Conservation (phyloP, 1,140 invertebrate genomes). For the Drosophila watanabei region DNA sequence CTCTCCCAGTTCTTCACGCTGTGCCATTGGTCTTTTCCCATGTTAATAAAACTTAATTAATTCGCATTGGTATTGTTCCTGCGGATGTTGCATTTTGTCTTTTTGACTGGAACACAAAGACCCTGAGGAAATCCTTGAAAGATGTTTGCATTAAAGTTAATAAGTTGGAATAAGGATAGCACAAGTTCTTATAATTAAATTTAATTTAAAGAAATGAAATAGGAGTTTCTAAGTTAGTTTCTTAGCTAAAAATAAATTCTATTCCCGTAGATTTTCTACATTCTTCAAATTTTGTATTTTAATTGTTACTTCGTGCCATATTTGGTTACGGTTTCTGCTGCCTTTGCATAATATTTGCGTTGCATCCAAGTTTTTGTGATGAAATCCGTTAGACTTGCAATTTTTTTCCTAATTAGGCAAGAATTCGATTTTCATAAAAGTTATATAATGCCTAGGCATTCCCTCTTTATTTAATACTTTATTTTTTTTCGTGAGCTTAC, state of each 20-base stretch:
- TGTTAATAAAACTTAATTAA: constrained; percentile 73
- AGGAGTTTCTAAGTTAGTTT: not conserved
- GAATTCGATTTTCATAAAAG: constrained; percentile 41
- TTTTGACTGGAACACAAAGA: constrained; percentile 10
- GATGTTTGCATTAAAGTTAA: constrained; percentile 1
- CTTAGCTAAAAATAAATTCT: not conserved
- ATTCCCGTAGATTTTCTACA: not conserved
- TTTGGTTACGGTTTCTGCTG: constrained; percentile 2
- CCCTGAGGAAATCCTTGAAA: constrained; percentile 3
- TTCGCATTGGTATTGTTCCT: constrained; percentile 40
- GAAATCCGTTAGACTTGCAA: constrained; percentile 14
- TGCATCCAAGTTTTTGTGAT: constrained; percentile 23
- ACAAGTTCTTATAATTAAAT: not conserved
- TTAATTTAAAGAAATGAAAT: not conserved
- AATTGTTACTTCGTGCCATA: constrained; percentile 32
- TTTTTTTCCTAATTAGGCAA: constrained; percentile 32
- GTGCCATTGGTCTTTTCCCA: constrained; percentile 52
- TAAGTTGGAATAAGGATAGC: not conserved
- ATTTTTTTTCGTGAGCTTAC: not conserved
- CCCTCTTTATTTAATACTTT: not conserved
- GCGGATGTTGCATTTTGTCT: constrained; percentile 21
- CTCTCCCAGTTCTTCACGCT: constrained; percentile 16
- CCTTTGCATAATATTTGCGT: constrained; percentile 24
- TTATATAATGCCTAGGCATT: constrained; percentile 1
- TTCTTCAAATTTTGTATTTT: not conserved